phyloP scores from a whole-genome alignment of 2,797 vertebrate genomes.

The Melanotaenia boesemani region DNA sequence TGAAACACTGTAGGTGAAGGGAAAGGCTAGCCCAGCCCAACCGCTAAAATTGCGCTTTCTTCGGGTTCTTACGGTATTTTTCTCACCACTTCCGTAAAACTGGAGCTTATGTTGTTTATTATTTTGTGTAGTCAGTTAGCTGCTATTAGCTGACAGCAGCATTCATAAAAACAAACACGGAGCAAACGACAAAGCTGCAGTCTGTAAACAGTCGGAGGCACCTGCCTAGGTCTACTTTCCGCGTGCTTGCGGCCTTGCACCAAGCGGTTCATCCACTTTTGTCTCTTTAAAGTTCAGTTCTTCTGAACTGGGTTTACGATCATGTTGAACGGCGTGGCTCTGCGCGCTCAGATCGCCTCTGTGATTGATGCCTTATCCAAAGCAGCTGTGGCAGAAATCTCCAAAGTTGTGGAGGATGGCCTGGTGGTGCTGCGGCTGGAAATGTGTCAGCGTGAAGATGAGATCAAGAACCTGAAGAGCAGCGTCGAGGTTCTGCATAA shows the following conservation, averaged over 20 bases:
- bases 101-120: slow-evolving; percentile 35
- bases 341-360: slow-evolving; percentile 80
- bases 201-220: not conserved
- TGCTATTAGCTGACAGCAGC: slow-evolving; percentile 26
- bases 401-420: slow-evolving; percentile 81
- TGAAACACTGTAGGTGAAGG: too few relatives aligned
- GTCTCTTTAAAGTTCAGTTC: not conserved
- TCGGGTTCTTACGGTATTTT: slow-evolving; percentile 43
- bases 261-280: not conserved
- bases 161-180: not conserved
- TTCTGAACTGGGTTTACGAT: not conserved
- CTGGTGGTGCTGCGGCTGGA: slow-evolving; percentile 79
- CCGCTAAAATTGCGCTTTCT: slow-evolving; percentile 12
- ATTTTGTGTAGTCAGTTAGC: slow-evolving; percentile 38
- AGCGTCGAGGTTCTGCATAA: slow-evolving; percentile 72
- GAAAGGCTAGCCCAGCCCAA: not conserved
- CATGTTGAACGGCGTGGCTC: slow-evolving; percentile 76
- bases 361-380: slow-evolving; percentile 80
- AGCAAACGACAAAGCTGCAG: not conserved
- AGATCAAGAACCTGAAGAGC: slow-evolving; percentile 76
- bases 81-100: slow-evolving; percentile 68
- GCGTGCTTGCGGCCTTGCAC: not conserved
- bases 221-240: not conserved
- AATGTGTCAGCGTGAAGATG: slow-evolving; percentile 73
- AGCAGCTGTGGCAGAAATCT: slow-evolving; percentile 81